A percentile compares a stretch with the other conserved stretches of the same genome.
Conservation (phyloP, 2,113 vertebrate species). For the Actenoides hombroni region DNA sequence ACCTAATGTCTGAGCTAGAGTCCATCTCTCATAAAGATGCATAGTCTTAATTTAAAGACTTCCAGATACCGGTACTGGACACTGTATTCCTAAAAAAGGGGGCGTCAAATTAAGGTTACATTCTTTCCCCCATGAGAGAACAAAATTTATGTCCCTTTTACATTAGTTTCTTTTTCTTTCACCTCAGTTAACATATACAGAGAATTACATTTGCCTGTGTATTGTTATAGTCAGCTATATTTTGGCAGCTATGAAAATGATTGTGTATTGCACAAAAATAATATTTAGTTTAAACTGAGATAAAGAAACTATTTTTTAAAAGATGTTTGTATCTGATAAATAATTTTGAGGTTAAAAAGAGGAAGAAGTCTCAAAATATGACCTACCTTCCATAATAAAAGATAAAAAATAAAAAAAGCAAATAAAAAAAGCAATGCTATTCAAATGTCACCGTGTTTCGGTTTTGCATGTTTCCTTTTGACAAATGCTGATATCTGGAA, state of each 20-base stretch:
- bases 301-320: background rate
- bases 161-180: conserved; percentile 20
- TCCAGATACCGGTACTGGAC: conserved; percentile 14
- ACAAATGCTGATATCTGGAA: background rate
- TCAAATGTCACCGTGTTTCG: background rate
- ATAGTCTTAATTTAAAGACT: conserved; percentile 23
- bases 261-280: background rate
- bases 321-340: background rate
- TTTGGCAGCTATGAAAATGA: conserved; percentile 35
- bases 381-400: background rate
- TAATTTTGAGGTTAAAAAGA: background rate
- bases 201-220: conserved; percentile 52
- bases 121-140: conserved; percentile 29
- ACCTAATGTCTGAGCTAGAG: background rate
- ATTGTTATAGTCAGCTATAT: conserved; percentile 40
- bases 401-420: background rate
- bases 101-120: background rate
- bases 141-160: conserved; percentile 3
- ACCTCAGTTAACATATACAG: conserved; percentile 36
- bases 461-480: background rate
- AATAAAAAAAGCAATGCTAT: background rate
- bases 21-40: background rate
- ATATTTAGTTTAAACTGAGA: conserved; percentile 53
- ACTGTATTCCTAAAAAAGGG: background rate
- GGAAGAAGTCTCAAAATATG: background rate